Evolutionary conservation across 2,797 vertebrate genomes (phyloP).

Genomic region (Sebastes jordani): DNA sequence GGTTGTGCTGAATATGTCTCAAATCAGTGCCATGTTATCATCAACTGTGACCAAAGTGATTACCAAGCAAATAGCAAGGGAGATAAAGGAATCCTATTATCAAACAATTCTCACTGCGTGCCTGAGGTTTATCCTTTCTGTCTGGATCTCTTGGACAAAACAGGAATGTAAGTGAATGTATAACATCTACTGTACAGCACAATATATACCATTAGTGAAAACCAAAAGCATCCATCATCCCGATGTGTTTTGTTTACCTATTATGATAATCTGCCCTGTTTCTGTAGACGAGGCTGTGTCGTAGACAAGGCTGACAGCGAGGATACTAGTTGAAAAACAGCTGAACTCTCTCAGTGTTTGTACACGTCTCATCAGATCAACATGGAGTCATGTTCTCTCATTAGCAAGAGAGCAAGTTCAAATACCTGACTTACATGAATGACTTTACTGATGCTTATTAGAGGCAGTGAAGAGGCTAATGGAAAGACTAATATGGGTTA

Average conservation of each 20-base stretch:
- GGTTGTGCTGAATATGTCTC: not conserved
- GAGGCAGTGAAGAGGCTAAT: not conserved
- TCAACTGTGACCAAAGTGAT: constrained; percentile 38
- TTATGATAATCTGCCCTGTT: not conserved
- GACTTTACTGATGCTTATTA: not conserved
- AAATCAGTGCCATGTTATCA: constrained; percentile 25
- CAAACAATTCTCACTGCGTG: not conserved
- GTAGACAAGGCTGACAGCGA: not conserved
- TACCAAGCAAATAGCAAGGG: constrained; percentile 12
- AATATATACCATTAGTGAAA: not conserved
- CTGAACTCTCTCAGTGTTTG: not conserved
- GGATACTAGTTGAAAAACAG: not conserved
- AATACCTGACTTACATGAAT: not conserved
- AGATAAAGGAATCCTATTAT: constrained; percentile 16
- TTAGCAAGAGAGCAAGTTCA: not conserved
- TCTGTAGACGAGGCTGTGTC: not conserved
- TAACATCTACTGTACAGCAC: not conserved
- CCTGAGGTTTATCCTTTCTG: not conserved
- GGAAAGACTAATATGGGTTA: not conserved
- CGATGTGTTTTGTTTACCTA: not conserved
- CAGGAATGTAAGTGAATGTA: not conserved
- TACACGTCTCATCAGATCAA: constrained; percentile 6
- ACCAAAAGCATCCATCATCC: not conserved
- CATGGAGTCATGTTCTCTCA: not conserved
- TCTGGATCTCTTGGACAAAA: not conserved